Percentiles rank a stretch among this genome's conserved stretches.
Evolutionary conservation across 2,113 vertebrate genomes (phyloP).

Genomic region (Pongo pygmaeus): DNA sequence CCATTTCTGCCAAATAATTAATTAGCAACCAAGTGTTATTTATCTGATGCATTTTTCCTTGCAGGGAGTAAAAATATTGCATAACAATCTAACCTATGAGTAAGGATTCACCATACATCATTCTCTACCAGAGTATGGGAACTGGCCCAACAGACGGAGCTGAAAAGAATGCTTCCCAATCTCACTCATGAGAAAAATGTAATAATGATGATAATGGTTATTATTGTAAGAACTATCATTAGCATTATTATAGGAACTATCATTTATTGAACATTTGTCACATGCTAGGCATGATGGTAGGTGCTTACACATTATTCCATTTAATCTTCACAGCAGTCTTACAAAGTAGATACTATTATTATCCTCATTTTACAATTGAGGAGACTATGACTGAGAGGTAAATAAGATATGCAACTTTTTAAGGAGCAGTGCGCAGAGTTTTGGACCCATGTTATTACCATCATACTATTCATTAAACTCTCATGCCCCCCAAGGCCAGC

Average conservation of each 20-base stretch:
- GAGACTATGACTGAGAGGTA: background rate
- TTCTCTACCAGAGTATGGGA: background rate
- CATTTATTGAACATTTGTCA: background rate
- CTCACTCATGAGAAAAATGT: slow-evolving; percentile 9
- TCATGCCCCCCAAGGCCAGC: background rate
- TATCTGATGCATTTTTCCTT: background rate
- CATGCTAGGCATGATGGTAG: background rate
- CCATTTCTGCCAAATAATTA: background rate
- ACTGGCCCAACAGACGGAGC: background rate
- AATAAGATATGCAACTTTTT: background rate
- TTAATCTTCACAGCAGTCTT: slow-evolving; percentile 34
- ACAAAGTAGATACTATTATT: background rate
- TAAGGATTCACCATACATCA: background rate
- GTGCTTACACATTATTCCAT: background rate
- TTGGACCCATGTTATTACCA: background rate
- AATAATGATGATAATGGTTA: background rate
- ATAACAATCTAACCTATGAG: background rate
- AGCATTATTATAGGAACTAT: slow-evolving; percentile 32
- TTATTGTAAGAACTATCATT: slow-evolving; percentile 22
- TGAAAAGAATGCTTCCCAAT: background rate
- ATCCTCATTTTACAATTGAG: background rate
- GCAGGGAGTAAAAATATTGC: background rate
- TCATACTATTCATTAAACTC: background rate
- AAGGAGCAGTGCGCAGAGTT: background rate
- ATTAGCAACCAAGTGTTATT: background rate